Conservation (phyloP, 92 coral and sea anemone species). For the Scolanthus callimorphus region DNA sequence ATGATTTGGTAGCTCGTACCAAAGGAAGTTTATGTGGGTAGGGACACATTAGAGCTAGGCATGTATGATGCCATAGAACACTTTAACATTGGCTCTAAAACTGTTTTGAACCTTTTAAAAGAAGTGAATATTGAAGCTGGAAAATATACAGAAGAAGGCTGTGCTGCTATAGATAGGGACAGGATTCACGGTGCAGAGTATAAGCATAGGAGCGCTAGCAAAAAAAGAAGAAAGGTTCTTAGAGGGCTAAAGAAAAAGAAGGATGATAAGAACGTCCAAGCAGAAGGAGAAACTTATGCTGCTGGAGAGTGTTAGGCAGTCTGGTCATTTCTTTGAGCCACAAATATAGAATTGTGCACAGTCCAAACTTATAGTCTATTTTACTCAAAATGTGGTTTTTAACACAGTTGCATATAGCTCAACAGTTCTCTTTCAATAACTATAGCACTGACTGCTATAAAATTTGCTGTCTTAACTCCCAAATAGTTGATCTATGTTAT, state of each 20-base stretch:
- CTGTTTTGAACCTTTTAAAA: conserved; percentile 37
- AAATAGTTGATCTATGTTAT: not conserved
- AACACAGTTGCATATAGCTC: not conserved
- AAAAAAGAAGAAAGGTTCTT: conserved; percentile 51
- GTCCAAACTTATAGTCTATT: conserved; percentile 11
- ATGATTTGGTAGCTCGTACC: conserved; percentile 48
- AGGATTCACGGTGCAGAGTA: conserved; percentile 25
- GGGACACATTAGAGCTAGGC: conserved; percentile 47
- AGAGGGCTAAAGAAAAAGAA: conserved; percentile 49
- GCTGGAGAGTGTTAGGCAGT: conserved; percentile 34
- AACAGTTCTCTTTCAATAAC: not conserved
- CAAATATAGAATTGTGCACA: not conserved
- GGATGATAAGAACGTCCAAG: conserved; percentile 29
- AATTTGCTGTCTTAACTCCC: not conserved
- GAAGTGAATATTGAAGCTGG: conserved; percentile 43
- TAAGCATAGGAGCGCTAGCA: conserved; percentile 20
- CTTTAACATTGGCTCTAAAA: conserved; percentile 41
- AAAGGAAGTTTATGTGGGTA: conserved; percentile 36
- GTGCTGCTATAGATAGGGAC: conserved; percentile 27
- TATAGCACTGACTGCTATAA: not conserved
- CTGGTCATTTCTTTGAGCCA: not conserved
- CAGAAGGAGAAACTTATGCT: conserved; percentile 47
- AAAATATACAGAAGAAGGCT: conserved; percentile 47
- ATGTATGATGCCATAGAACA: conserved; percentile 50
- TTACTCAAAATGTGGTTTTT: conserved; percentile 25